Conservation (phyloP, 2,797 vertebrate species). For the Pseudopleuronectes americanus region DNA sequence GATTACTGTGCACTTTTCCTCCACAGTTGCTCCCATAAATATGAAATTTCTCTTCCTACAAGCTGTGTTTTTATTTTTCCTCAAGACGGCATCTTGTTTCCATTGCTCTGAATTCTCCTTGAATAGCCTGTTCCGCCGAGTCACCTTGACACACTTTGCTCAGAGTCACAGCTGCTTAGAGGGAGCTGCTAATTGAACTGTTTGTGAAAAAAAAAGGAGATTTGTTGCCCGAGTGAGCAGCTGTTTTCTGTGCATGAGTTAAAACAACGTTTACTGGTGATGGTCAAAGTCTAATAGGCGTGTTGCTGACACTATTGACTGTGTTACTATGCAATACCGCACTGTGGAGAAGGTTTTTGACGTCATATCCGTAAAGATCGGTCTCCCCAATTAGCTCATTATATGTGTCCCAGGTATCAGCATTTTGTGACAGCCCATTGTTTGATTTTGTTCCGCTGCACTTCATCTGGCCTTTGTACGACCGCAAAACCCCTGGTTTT, state of each 20-base stretch:
- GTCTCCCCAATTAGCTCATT: not conserved
- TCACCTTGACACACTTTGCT: slow-evolving; percentile 76
- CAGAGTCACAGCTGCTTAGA: slow-evolving; percentile 62
- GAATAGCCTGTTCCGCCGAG: slow-evolving; percentile 54
- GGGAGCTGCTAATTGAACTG: slow-evolving; percentile 72
- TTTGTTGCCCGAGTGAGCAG: slow-evolving; percentile 64
- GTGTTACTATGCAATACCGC: not conserved
- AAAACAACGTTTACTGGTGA: slow-evolving; percentile 57
- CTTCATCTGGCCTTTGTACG: slow-evolving; percentile 46
- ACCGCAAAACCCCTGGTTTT: slow-evolving; percentile 56
- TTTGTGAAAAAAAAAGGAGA: slow-evolving; percentile 59
- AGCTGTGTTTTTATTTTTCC: slow-evolving; percentile 7
- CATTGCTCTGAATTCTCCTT: slow-evolving; percentile 55
- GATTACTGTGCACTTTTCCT: slow-evolving; percentile 3
- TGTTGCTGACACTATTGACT: slow-evolving; percentile 17
- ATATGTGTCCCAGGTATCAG: slow-evolving; percentile 12
- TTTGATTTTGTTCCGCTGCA: slow-evolving; percentile 23
- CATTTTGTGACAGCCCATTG: slow-evolving; percentile 35
- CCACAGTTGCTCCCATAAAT: not conserved
- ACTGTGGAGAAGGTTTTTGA: not conserved
- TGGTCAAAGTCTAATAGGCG: slow-evolving; percentile 50
- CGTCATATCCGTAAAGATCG: not conserved
- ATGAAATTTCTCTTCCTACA: slow-evolving; percentile 20
- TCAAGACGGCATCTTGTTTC: slow-evolving; percentile 45
- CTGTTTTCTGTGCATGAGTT: slow-evolving; percentile 60